Evolutionary conservation across 2,888 invertebrate genomes (phyloP), one percentile per base, ranked within the genome.

Genomic region (Andrena marginata): DNA sequence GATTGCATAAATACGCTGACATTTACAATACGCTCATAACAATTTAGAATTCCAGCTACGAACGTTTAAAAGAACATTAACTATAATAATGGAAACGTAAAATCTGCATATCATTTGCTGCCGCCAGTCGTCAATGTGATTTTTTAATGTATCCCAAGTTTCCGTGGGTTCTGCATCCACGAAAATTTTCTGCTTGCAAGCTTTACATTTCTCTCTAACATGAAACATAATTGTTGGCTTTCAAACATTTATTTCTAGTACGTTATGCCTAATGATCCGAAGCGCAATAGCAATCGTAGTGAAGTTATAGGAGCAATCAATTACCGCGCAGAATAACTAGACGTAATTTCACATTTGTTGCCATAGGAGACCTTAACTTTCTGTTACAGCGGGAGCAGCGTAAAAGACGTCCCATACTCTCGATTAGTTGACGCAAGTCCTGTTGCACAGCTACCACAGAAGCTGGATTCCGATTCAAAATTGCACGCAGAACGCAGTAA

Each of bases 381-480:
- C 84, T 80, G 23, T 87, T 85, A 35, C 68, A 92, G 93, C 3
- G 92, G 91, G 13, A 85, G 90, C n/a, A 95, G 95, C 29, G 94
- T 94, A 83, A 95, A 95, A 85, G 97, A 97, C 89, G 97, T 98
- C 16, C 98, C 98, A 0, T 98, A 98, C 92, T 96, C 97, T 2
- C 96, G 97, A 51, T 94, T 98, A 71, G 95, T 97, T 6, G 97
- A 98, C 89, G 95, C 96, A 0, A 96, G 96, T 90, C 95, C 95
- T 0, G 93, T 93, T 56, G 94, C 85, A 82, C 94, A 93, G 54
- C 89, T 94, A 93, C 95, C 94, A 85, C 95, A 95, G 0, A 97
- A 97, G 94, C 95, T 97, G 64, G 97, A 97, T 88, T 97, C 97
- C 71, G 97, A 97, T 90, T 96, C 97, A 0, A 96, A 95, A 94